Evolutionary conservation across 2,888 invertebrate species (phyloP).

Genomic region (Agrochola lychnidis): DNA sequence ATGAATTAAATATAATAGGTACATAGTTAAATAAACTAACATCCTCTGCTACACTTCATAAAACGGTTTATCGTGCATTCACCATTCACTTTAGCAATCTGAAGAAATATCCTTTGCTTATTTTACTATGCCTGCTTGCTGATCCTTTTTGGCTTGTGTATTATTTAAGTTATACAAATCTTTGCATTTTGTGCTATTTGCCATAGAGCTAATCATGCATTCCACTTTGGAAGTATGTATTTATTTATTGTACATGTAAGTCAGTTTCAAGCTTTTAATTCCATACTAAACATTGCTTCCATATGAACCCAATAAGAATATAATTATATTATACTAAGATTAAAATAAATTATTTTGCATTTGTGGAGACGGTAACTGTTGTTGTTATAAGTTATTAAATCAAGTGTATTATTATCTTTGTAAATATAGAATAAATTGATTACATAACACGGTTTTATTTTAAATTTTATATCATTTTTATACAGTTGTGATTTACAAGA

Average conservation of each 20-base stretch:
- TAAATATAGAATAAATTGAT: conserved; percentile 65
- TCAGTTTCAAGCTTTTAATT: conserved; percentile 33
- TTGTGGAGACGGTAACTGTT: conserved; percentile 44
- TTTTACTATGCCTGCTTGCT: conserved; percentile 3
- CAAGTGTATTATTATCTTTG: conserved; percentile 62
- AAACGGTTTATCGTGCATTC: too few species aligned
- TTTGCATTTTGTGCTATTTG: conserved; percentile 55
- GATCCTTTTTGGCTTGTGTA: neutral
- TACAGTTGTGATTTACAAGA: neutral
- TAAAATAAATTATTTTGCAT: conserved; percentile 55
- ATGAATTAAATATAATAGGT: neutral
- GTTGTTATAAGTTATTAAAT: conserved; percentile 60
- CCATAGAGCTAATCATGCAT: conserved; percentile 66
- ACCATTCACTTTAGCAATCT: too few species aligned
- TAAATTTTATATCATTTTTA: neutral
- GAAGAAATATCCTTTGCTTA: neutral
- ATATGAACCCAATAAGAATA: conserved; percentile 27
- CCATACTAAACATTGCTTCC: conserved; percentile 40
- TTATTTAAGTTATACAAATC: conserved; percentile 21
- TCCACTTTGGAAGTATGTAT: conserved; percentile 64
- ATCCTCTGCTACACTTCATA: neutral
- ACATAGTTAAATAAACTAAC: too few species aligned
- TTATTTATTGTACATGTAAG: conserved; percentile 27
- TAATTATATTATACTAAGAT: neutral
- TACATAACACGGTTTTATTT: conserved; percentile 31